Base-by-base conservation (phyloP, 2,888 invertebrate species). In the Hydriomena furcata region DNA sequence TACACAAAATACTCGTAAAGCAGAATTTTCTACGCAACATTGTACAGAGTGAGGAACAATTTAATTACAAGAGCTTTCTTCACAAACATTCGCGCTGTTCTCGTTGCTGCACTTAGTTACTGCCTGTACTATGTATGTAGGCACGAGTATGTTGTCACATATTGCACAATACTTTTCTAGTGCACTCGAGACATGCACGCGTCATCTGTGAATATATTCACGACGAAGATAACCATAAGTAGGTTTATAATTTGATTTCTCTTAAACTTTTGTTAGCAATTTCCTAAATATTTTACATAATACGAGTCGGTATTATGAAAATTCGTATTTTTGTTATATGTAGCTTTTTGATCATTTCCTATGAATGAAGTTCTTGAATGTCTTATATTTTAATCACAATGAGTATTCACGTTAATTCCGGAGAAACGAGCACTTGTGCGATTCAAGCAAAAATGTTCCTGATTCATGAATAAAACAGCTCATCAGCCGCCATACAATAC, bases 381-480 rank as follows among this genome's bases (percentile, higher is more conserved):
- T n/a, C 5, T 11, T 21, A 10, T 27, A 17, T 3, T 27, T 28
- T 24, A 20, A 20, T 11, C 31, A 25, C 5, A 34, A 40, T 24
- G 20, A 23, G 12, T 21, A 32, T 23, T 36, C 10, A 20, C 44
- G 32, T 24, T 46, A 48, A 48, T 36, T 52, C 12, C 23, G 43
- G 25, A 28, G 34, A 10, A 45, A 21, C 23, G 10, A 40, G 34
- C 32, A 28, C 8, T 41, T 36, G 34, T 31, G 20, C 12, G 31
- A 30, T 31, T 37, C 25, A 27, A 37, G 35, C 36, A 40, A 46
- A 51, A 46, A 37, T 27, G 17, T 25, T 30, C 35, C 11, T 7
- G 31, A 44, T 36, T 49, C 54, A 54, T 52, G 43, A 52, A 56
- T 63, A 56, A 53, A 55, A 32, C 60, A 38, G 46, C 20, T 52